phyloP scores from a whole-genome alignment of 2,113 vertebrate species.

The Lasiurus cinereus region DNA sequence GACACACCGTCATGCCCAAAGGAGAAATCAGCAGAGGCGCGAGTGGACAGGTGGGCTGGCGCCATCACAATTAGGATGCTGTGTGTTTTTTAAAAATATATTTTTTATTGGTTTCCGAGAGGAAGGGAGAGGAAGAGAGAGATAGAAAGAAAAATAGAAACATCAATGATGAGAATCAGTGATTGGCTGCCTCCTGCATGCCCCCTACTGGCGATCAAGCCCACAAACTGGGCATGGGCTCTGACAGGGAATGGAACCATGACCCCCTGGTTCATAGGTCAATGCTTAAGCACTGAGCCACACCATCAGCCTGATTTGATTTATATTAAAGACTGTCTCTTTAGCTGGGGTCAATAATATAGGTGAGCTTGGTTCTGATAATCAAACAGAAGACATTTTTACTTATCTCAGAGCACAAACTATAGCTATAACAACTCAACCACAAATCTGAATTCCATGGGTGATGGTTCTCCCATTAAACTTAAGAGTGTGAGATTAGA shows the following conservation, averaged over 20 bases:
- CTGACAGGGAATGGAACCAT: too few relatives aligned
- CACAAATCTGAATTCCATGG: not conserved
- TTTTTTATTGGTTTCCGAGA: too few relatives aligned
- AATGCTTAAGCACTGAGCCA: too few relatives aligned
- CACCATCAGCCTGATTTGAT: too few relatives aligned
- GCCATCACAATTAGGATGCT: not conserved
- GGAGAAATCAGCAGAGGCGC: not conserved
- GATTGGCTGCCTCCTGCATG: too few relatives aligned
- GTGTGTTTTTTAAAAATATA: not conserved
- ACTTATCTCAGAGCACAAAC: not conserved
- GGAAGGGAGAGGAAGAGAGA: too few relatives aligned
- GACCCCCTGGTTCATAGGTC: too few relatives aligned
- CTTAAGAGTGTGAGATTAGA: not conserved
- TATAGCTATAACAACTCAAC: not conserved
- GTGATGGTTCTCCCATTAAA: not conserved
- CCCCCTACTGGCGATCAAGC: too few relatives aligned
- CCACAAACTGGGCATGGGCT: too few relatives aligned
- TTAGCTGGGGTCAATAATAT: not conserved
- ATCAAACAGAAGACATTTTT: not conserved
- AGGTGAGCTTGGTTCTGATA: not conserved
- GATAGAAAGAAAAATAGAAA: too few relatives aligned
- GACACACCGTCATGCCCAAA: accelerated
- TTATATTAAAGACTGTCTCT: not conserved
- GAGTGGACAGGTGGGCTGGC: not conserved
- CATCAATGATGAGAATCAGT: too few relatives aligned